phyloP scores from a whole-genome alignment of 2,888 invertebrate species.

The Blera fallax region DNA sequence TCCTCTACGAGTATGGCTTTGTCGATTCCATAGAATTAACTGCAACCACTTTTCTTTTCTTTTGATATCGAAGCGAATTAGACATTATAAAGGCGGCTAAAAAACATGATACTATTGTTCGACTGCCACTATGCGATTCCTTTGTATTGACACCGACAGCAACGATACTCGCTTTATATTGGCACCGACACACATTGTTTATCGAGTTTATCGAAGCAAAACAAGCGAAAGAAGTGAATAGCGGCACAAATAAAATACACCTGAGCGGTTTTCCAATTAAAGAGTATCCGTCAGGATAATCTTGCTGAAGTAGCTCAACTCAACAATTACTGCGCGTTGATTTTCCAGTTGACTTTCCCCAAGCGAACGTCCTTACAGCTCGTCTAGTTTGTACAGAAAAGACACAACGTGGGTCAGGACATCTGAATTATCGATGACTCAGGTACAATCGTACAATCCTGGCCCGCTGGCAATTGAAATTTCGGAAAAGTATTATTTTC shows the following conservation, averaged over 20 bases:
- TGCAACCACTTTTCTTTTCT: slow-evolving; percentile 15
- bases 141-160: slow-evolving; percentile 47
- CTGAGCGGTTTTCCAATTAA: slow-evolving; percentile 35
- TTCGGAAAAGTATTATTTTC: not conserved
- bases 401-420: not conserved
- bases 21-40: slow-evolving; percentile 36
- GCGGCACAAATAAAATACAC: slow-evolving; percentile 3
- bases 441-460: not conserved
- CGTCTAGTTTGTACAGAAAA: not conserved
- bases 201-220: slow-evolving; percentile 28
- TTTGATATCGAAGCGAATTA: slow-evolving; percentile 30
- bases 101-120: slow-evolving; percentile 49
- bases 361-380: not conserved
- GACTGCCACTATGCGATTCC: slow-evolving; percentile 25
- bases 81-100: slow-evolving; percentile 26
- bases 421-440: not conserved
- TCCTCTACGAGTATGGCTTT: not conserved
- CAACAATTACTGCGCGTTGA: slow-evolving; percentile 22
- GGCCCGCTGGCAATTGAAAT: not conserved
- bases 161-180: slow-evolving; percentile 9
- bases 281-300: slow-evolving; percentile 22
- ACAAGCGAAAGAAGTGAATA: slow-evolving; percentile 33
- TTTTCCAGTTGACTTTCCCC: slow-evolving; percentile 53
- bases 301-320: slow-evolving; percentile 10
- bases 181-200: slow-evolving; percentile 41